Base-by-base conservation (phyloP, 2,888 invertebrate genomes). In the Hirtodrosophila trivittata region DNA sequence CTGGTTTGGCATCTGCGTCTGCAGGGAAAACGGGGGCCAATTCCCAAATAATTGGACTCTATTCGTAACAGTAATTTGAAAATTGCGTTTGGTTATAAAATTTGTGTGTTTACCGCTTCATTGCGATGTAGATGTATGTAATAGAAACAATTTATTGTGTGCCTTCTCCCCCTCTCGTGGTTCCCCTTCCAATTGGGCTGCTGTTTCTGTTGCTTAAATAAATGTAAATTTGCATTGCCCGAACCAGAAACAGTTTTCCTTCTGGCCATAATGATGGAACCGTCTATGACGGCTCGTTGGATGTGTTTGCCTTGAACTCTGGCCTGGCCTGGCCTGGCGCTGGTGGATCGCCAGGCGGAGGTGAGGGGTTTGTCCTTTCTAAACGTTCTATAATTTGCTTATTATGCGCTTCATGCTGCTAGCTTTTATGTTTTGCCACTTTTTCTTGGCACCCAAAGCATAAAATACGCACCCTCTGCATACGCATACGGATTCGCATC, bases 111-210 rank as follows among this genome's bases (percentile, higher is more conserved):
- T 87, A 87, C 82, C 86, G 88, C 87, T 89, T 88, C 85, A 87
- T 85, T 87, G 89, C 82, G 66, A 75, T 65, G 55, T 65, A 69
- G 41, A 69, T 69, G 65, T 49, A 69, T 59, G 65, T 89, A 89
- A 90, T 88, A 88, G 87, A 87, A 81, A 86, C 84, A 89, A 89
- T 89, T 90, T 90, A 89, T 90, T 89, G 89, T 86, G 78, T 75
- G 71, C 69, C 10, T 25, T 52, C 58, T 38, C 42, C 14, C 39
- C 13, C 21, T 41, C 26, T 28, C 1, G n/a, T n/a, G n/a, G n/a
- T n/a, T 9, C 10, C 6, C 9, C 13, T 0, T 4, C 14, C 7
- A 45, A 58, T 45, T 38, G 25, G 13, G 45, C 42, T 52, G 49
- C 32, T 50, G 35, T 10, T 66, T 16, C 35, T 49, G 47, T 39